Conservation (phyloP, 2,797 vertebrate genomes). For the Megalops cyprinoides region DNA sequence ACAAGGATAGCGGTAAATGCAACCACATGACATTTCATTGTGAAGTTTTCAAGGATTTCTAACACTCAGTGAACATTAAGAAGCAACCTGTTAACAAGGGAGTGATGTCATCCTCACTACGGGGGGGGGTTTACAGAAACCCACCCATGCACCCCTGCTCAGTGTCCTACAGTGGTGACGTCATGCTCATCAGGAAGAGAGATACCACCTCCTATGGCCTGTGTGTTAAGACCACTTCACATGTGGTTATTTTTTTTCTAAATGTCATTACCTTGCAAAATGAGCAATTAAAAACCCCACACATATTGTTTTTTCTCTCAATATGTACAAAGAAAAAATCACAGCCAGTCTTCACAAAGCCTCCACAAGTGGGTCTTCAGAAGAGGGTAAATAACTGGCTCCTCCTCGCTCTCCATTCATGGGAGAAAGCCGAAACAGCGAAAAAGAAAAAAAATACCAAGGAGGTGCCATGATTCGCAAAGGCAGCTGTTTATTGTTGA, state of each 20-base stretch:
- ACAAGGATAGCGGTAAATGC: neutral
- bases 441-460: neutral
- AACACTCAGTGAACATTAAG: constrained; percentile 6
- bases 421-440: constrained; percentile 1
- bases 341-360: too few species aligned
- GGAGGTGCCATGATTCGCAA: constrained; percentile 10
- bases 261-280: too few species aligned
- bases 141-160: neutral
- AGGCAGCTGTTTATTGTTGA: constrained; percentile 45
- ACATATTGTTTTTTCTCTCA: too few species aligned
- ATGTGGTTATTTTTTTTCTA: too few species aligned
- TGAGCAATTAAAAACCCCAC: too few species aligned
- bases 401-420: constrained; percentile 1
- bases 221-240: too few species aligned
- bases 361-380: neutral
- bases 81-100: neutral
- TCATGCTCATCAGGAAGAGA: neutral
- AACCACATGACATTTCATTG: constrained; percentile 6
- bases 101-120: constrained; percentile 14
- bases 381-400: neutral
- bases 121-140: constrained; percentile 11
- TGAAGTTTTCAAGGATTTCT: constrained; percentile 9
- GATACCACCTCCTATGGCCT: neutral
- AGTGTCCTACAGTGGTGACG: neutral
- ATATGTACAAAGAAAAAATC: neutral